A percentile compares a stretch with the other conserved stretches of the same genome.
Evolutionary conservation across 2,888 invertebrate genomes (phyloP).

Genomic region (Orgyia antiqua): DNA sequence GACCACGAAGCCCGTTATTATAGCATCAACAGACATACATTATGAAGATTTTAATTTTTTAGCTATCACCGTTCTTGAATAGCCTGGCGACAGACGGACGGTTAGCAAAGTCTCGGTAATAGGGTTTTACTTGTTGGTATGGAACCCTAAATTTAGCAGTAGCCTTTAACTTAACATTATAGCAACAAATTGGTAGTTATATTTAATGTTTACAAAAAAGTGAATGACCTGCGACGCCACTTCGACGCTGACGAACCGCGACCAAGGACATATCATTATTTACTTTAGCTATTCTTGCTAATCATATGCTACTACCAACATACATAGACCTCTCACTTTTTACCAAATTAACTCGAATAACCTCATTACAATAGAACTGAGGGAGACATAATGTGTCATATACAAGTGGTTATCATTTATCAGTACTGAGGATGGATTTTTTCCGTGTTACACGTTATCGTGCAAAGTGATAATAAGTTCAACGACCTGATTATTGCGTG

Average conservation of each 20-base stretch:
- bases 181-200: slow-evolving; percentile 22
- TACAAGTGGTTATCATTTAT: slow-evolving; percentile 44
- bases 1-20: no score
- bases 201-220: slow-evolving; percentile 31
- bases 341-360: slow-evolving; percentile 15
- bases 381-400: slow-evolving; percentile 31
- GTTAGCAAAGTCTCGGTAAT: no score
- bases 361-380: slow-evolving; percentile 6
- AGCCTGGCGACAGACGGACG: no score
- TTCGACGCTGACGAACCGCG: slow-evolving; percentile 27
- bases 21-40: no score
- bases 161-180: no score
- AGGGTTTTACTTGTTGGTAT: no score
- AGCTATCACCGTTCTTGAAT: no score
- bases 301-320: slow-evolving; percentile 28
- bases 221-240: slow-evolving; percentile 35
- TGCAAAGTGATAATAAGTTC: slow-evolving; percentile 61
- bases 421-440: slow-evolving; percentile 56
- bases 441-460: slow-evolving; percentile 67
- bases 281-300: slow-evolving; percentile 30
- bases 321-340: slow-evolving; percentile 29
- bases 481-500: slow-evolving; percentile 57
- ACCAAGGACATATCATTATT: slow-evolving; percentile 39
- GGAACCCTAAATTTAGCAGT: no score
- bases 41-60: no score